phyloP scores from a whole-genome alignment of 2,113 vertebrate genomes.

The Tyrannus savana region DNA sequence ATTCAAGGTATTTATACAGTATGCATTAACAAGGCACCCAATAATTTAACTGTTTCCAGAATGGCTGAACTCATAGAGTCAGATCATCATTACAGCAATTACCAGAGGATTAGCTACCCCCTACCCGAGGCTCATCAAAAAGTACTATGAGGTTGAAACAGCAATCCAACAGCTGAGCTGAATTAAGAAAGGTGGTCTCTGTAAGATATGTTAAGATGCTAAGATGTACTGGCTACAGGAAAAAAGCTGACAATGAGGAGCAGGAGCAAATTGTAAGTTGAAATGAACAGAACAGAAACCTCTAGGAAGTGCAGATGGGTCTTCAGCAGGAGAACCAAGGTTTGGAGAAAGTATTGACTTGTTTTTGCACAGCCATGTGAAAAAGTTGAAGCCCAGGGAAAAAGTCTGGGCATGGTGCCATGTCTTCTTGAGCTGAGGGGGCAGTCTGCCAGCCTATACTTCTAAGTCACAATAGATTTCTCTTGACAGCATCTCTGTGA shows the following conservation, averaged over 20 bases:
- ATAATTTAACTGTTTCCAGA: not conserved
- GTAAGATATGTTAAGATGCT: not conserved
- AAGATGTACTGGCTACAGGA: not conserved
- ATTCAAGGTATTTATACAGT: not conserved
- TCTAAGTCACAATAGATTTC: not conserved
- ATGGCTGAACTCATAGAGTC: not conserved
- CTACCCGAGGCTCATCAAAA: not conserved
- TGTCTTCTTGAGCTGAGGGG: conserved; percentile 10
- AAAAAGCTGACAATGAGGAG: not conserved
- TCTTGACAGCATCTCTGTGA: not conserved
- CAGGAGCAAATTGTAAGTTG: not conserved
- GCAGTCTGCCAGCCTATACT: conserved; percentile 44
- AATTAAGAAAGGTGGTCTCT: not conserved
- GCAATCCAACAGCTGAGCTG: not conserved
- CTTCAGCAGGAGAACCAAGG: conserved; percentile 6
- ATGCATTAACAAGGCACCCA: not conserved
- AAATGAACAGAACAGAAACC: not conserved
- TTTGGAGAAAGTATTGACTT: conserved; percentile 1
- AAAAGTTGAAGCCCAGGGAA: conserved; percentile 7
- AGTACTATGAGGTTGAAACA: not conserved
- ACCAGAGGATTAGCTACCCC: not conserved
- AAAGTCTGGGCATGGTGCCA: conserved; percentile 43
- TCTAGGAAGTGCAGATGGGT: conserved; percentile 8
- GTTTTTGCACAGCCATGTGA: conserved; percentile 16
- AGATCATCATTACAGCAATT: not conserved